A percentile compares a stretch with the other conserved stretches of the same genome.
Conservation (phyloP, 2,797 vertebrate species). For the Octomys mimax region DNA sequence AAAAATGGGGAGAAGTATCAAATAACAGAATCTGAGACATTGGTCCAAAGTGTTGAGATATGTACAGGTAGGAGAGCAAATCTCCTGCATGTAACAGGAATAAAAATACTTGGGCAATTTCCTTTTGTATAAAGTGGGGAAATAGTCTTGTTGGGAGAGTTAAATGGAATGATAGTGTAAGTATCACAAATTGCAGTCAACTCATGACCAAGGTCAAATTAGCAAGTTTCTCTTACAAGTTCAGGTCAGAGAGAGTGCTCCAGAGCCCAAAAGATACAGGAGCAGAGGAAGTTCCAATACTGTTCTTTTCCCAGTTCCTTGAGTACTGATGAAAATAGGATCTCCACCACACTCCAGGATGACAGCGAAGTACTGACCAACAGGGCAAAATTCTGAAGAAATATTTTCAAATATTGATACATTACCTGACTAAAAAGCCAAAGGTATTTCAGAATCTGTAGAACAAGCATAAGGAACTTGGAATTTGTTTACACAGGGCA, state of each 20-base stretch:
- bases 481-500: background rate
- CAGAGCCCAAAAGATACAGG: background rate
- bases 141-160: background rate
- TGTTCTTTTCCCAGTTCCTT: slow-evolving; percentile 10
- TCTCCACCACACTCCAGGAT: background rate
- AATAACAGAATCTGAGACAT: background rate
- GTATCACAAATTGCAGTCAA: background rate
- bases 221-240: background rate
- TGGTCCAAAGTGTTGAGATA: background rate
- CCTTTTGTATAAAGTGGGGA: background rate
- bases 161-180: background rate
- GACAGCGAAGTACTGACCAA: background rate
- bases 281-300: background rate
- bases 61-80: background rate
- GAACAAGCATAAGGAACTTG: background rate
- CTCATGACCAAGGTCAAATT: background rate
- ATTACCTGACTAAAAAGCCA: background rate
- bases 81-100: background rate
- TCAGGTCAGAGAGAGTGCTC: background rate
- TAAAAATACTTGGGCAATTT: background rate
- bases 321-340: background rate
- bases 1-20: background rate
- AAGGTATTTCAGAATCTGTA: background rate
- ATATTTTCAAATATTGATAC: slow-evolving; percentile 40
- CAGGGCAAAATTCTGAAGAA: background rate